Evolutionary conservation across 2,113 vertebrate species (phyloP).

Genomic region (Cyanistes caeruleus): DNA sequence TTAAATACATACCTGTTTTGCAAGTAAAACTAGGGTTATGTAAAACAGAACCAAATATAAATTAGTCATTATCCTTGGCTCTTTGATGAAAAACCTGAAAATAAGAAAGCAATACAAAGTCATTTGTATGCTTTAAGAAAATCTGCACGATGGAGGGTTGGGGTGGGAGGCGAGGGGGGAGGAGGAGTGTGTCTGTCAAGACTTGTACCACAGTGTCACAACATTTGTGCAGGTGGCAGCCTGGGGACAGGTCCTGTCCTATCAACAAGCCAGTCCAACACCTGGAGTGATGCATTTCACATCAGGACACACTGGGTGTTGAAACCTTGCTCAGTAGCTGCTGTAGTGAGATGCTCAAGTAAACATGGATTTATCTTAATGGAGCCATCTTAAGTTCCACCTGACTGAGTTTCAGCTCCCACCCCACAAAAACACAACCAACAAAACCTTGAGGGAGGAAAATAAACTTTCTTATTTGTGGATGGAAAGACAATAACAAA

Average conservation of each 20-base stretch:
- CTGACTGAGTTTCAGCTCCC: not conserved
- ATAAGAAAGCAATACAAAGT: not conserved
- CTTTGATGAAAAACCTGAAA: slow-evolving; percentile 74
- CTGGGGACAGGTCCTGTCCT: not conserved
- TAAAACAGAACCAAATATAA: slow-evolving; percentile 92
- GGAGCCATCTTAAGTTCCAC: not conserved
- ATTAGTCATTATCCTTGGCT: slow-evolving; percentile 82
- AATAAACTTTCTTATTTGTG: not conserved
- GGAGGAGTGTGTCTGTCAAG: not conserved
- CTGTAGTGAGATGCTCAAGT: not conserved
- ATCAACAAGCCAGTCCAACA: rapidly evolving
- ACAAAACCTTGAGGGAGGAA: not conserved
- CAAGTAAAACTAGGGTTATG: slow-evolving; percentile 87
- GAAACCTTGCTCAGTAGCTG: not conserved
- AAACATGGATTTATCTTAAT: not conserved
- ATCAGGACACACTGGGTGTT: not conserved
- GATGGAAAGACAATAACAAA: not conserved
- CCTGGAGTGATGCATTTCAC: not conserved
- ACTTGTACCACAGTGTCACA: too few species aligned
- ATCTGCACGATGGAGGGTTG: not conserved
- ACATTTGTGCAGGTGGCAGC: not conserved
- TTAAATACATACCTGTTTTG: slow-evolving; percentile 83
- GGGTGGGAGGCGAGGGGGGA: not conserved
- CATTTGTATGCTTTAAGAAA: not conserved
- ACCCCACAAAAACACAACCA: not conserved